Conservation (phyloP, 92 coral and sea anemone genomes). For the Phenganax subtilis region DNA sequence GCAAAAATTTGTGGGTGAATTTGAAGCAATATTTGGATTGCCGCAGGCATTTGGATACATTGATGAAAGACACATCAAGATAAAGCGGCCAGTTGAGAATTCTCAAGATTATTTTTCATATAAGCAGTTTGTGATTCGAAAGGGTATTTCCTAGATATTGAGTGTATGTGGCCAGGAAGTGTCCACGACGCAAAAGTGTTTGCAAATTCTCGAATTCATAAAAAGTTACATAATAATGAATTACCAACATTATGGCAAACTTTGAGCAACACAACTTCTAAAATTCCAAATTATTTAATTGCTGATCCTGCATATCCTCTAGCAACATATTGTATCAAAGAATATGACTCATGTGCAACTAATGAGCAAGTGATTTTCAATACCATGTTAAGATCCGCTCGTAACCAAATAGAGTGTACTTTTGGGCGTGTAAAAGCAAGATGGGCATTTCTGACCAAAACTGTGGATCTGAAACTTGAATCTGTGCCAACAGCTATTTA, state of each 20-base stretch:
- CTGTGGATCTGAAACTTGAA: slow-evolving; percentile 5
- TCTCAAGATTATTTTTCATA: slow-evolving; percentile 55
- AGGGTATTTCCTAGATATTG: slow-evolving; percentile 43
- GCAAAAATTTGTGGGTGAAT: slow-evolving; percentile 49
- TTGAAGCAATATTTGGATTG: slow-evolving; percentile 57
- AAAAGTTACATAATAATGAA: slow-evolving; percentile 19
- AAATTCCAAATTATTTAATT: slow-evolving; percentile 18
- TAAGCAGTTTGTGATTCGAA: slow-evolving; percentile 43
- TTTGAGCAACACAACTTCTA: background rate
- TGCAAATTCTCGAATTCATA: slow-evolving; percentile 39
- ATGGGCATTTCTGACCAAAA: slow-evolving; percentile 14
- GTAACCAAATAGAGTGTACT: slow-evolving; percentile 13
- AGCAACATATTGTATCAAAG: slow-evolving; percentile 19
- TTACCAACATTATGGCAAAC: slow-evolving; percentile 36
- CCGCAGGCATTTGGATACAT: slow-evolving; percentile 57
- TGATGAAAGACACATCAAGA: slow-evolving; percentile 54
- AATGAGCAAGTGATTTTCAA: slow-evolving; percentile 28
- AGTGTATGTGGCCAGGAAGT: slow-evolving; percentile 44
- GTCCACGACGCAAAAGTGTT: slow-evolving; percentile 47
- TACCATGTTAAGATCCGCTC: slow-evolving; percentile 15
- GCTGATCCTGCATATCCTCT: slow-evolving; percentile 17
- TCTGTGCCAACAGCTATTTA: slow-evolving; percentile 9
- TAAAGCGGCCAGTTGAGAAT: slow-evolving; percentile 47
- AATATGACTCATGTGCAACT: slow-evolving; percentile 10
- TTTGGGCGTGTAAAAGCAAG: slow-evolving; percentile 3